Evolutionary conservation across 2,113 vertebrate species (phyloP).

Genomic region (Sebastes schlegelii): DNA sequence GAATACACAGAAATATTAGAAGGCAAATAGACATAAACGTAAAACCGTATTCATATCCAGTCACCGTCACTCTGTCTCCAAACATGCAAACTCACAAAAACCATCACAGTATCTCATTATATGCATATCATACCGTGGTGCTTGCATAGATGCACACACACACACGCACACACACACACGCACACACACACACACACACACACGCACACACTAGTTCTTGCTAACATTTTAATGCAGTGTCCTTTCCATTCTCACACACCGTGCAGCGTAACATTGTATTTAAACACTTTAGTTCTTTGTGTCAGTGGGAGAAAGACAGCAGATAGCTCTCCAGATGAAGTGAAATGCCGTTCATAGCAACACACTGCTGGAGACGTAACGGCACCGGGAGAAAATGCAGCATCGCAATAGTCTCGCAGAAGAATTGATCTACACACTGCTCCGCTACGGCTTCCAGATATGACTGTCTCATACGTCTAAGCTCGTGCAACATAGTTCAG

Average conservation of each 20-base stretch:
- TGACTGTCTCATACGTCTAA: not conserved
- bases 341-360: slow-evolving; percentile 6
- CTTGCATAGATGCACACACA: not conserved
- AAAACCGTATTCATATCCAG: slow-evolving; percentile 4
- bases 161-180: too few species aligned
- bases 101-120: not conserved
- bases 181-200: too few species aligned
- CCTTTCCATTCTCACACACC: not conserved
- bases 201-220: too few species aligned
- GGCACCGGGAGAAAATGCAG: not conserved
- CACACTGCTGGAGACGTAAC: not conserved
- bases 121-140: not conserved
- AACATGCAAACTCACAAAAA: not conserved
- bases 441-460: not conserved
- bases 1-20: slow-evolving; percentile 14
- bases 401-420: not conserved
- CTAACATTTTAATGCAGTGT: not conserved
- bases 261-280: slow-evolving; percentile 11
- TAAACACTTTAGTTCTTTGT: not conserved
- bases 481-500: not conserved
- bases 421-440: not conserved
- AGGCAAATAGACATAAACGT: not conserved
- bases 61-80: not conserved
- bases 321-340: slow-evolving; percentile 1
- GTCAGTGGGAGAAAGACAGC: not conserved